Evolutionary conservation across 2,797 vertebrate species (phyloP), one percentile per base, ranked within the genome.

Genomic region (Brachymystax lenok): DNA sequence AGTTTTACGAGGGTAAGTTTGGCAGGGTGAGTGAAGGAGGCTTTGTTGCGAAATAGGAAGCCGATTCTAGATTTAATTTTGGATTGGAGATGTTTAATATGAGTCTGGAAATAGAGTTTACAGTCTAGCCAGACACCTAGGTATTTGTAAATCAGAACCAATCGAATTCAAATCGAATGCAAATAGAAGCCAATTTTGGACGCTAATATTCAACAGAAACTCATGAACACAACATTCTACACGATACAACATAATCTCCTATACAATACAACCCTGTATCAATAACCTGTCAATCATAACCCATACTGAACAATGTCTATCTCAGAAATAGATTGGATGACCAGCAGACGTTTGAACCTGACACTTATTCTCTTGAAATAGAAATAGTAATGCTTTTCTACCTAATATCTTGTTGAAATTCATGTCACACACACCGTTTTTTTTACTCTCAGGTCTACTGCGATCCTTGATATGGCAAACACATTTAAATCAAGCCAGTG

Each of bases 121-220:
- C 24, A 24, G 24, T 24, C 24, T 24, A 24, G 24, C 24, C 24
- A 24, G 24, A 24, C 24, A 24, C 24, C 24, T 24, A 24, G 24
- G 24, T 24, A 24, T 24, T 24, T 24, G 24, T 24, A 24, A 24
- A 24, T 24, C 24, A 24, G 24, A 24, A 24, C 24, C 24, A 24
- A 24, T 24, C 24, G 24, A 24, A 24, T 24, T 24, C 85, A 86
- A 91, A 87, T 92, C 89, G 92, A 90, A 93, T 93, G 91, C 87
- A 91, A 92, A 93, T 91, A 75, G 85, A 59, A 24, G 72, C 19
- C 77, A 79, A 83, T 83, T 86, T 76, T 74, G 79, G 89, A 89
- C 67, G 78, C 78, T 19, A 77, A 75, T 82, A 68, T 90, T 90
- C 85, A 90, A 87, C 85, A 79, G 75, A 83, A 82, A 81, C 69